Conservation (phyloP, 1,140 invertebrate species). For the Cherax destructor region DNA sequence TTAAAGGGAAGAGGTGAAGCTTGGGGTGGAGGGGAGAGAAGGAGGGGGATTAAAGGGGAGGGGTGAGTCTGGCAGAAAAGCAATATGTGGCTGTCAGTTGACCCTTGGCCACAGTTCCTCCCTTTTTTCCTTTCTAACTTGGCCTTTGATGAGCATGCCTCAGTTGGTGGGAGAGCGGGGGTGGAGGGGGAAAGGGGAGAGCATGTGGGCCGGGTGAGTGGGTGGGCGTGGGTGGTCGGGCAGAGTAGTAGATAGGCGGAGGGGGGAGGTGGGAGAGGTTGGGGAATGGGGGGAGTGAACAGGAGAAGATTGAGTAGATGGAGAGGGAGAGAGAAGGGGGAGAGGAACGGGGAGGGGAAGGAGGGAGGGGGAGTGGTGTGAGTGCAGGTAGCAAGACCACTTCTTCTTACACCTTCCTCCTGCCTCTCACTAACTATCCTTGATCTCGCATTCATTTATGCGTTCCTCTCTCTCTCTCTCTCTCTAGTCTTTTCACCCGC, state of each 20-base stretch:
- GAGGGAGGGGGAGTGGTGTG: neutral
- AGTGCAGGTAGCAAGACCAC: neutral
- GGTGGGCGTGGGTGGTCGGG: neutral
- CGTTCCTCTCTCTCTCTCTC: too few species aligned
- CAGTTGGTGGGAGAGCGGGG: neutral
- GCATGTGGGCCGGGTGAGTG: too few species aligned
- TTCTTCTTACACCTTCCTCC: too few species aligned
- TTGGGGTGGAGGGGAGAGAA: neutral
- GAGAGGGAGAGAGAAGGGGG: too few species aligned
- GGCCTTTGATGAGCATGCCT: slow-evolving; percentile 2
- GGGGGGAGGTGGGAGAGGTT: neutral
- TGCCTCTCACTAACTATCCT: too few species aligned
- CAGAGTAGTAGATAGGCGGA: too few species aligned
- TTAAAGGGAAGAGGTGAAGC: neutral
- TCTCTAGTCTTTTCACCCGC: too few species aligned
- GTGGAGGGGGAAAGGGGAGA: too few species aligned
- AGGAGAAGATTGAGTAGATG: neutral
- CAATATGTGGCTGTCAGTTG: slow-evolving; percentile 6
- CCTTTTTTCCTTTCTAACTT: neutral
- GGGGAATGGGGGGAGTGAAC: neutral
- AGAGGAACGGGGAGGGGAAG: too few species aligned
- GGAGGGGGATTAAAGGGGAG: neutral
- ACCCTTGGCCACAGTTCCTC: neutral
- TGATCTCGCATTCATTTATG: too few species aligned
- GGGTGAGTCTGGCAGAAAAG: neutral